Percentiles rank a stretch among this genome's conserved stretches.
Evolutionary conservation across 1,140 invertebrate genomes (phyloP).

Genomic region (Bombus waltoni): DNA sequence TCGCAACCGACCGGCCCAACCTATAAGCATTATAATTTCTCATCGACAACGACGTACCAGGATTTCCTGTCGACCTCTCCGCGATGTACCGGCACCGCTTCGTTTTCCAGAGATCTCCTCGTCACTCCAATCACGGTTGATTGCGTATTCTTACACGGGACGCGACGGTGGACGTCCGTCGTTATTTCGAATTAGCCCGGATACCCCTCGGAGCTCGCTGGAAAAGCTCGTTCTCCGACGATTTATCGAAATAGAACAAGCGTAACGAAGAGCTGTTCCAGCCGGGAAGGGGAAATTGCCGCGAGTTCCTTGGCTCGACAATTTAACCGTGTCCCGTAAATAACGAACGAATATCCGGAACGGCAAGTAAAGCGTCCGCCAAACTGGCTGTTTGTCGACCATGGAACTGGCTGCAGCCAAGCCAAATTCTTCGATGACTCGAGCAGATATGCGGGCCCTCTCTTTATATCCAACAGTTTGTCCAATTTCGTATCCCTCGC

Average conservation of each 20-base stretch:
- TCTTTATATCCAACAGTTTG: conserved; percentile 25
- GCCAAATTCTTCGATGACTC: conserved; percentile 35
- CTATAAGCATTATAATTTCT: neutral
- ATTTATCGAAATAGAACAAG: conserved; percentile 39
- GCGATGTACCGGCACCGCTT: neutral
- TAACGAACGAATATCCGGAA: conserved; percentile 35
- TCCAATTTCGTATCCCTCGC: conserved; percentile 23
- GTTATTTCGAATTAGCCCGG: conserved; percentile 34
- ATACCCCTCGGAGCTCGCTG: neutral
- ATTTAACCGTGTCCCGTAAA: conserved; percentile 32
- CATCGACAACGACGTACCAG: neutral
- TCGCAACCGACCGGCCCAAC: neutral
- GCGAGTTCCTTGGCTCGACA: conserved; percentile 33
- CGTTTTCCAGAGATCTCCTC: neutral
- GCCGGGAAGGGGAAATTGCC: conserved; percentile 25
- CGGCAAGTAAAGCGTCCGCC: neutral
- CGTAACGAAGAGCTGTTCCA: conserved; percentile 24
- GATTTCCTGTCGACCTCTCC: neutral
- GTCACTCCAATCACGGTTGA: conserved; percentile 15
- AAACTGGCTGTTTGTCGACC: neutral
- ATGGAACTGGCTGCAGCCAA: neutral
- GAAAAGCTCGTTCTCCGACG: conserved; percentile 27
- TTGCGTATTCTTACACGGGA: conserved; percentile 30
- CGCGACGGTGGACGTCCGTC: neutral
- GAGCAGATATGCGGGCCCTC: conserved; percentile 30